A percentile compares a stretch with the other conserved stretches of the same genome.
phyloP scores from a whole-genome alignment of 2,113 vertebrate genomes.

The Piprites chloris region DNA sequence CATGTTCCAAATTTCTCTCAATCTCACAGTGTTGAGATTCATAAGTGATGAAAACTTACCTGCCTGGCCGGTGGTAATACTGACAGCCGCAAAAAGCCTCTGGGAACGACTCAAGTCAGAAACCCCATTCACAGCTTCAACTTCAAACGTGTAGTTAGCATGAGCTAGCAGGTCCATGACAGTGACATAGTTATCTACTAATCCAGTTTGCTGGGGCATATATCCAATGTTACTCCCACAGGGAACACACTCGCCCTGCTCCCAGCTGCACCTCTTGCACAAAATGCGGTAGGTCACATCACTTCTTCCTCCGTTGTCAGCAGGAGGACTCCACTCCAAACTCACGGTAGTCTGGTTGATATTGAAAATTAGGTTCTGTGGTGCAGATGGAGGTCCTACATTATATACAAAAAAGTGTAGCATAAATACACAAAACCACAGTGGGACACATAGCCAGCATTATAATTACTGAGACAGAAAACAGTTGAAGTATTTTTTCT shows the following conservation, averaged over 20 bases:
- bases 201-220: conserved; percentile 89
- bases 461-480: conserved; percentile 53
- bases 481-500: conserved; percentile 44
- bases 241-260: conserved; percentile 91
- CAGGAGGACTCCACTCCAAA: conserved; percentile 95
- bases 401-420: conserved; percentile 49
- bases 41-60: conserved; percentile 78
- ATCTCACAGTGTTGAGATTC: not conserved
- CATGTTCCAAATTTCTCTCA: not conserved
- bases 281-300: conserved; percentile 95
- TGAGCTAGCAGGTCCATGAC: conserved; percentile 94
- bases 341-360: conserved; percentile 97
- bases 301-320: conserved; percentile 89
- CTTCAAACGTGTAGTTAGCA: conserved; percentile 98
- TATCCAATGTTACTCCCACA: conserved; percentile 93
- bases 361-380: conserved; percentile 98
- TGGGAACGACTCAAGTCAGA: conserved; percentile 95
- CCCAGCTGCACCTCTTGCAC: conserved; percentile 95
- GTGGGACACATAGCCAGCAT: not conserved
- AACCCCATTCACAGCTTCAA: conserved; percentile 97
- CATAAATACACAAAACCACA: conserved; percentile 8
- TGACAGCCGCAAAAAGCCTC: conserved; percentile 95
- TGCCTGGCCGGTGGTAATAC: conserved; percentile 95
- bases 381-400: conserved; percentile 94
- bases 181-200: conserved; percentile 91